Evolutionary conservation across 2,797 vertebrate genomes (phyloP), one percentile per base, ranked within the genome.

Genomic region (Phoeniculus purpureus): DNA sequence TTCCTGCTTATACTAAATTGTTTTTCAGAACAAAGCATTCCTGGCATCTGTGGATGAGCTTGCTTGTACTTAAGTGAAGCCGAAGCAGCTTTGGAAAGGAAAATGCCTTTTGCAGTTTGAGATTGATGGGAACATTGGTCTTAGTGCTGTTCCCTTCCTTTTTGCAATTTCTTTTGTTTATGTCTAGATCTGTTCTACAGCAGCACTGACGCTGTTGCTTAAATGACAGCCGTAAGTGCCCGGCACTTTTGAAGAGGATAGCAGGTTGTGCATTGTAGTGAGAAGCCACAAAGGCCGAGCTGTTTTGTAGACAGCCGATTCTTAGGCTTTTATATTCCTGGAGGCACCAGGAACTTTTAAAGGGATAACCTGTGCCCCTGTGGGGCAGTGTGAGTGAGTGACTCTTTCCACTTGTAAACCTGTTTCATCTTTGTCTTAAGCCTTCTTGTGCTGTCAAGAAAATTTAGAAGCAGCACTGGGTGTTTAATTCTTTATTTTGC

Each of bases 1-100:
- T 95, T 94, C 82, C 37, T 94, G 50, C 81, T 94, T 76, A 60
- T 29, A 45, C 67, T 74, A 65, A 29, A 54, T 79, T 90, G 91
- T 93, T 95, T 70, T 82, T 62, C 82, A 75, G 90, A 96, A 78
- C 75, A 73, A 89, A 94, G 60, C 64, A 70, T 7, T 91, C 58
- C 25, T 96, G 92, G 92, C 2, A 2, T 91, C 73, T 90, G 1
- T 1, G 2, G 45, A 72, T 40, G 48, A 56, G 55, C 88, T 85
- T 77, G 65, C 27, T 62, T 92, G 17, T 47, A 37, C 47, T 89
- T 74, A 56, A 27, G 50, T 92, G 78, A 83, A 15, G n/a, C 67
- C 5, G 9, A 45, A 88, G 76, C 21, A 37, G 25, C 10, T 4
- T 89, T 68, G 87, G 73, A 71, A 83, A 51, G 40, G 47, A 70